Conservation (phyloP, 2,113 vertebrate genomes). For the Aptenodytes patagonicus region DNA sequence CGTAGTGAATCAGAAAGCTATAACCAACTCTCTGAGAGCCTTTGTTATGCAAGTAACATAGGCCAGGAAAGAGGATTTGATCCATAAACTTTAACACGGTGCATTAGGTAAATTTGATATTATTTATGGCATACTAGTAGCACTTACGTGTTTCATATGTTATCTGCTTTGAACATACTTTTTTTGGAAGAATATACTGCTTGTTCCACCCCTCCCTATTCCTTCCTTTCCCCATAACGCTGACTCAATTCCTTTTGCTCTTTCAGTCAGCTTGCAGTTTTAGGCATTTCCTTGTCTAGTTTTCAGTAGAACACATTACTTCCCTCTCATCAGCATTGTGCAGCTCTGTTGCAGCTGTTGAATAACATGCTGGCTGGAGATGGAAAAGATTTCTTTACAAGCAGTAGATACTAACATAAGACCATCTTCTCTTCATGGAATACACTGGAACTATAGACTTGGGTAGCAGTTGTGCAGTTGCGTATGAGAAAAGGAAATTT, state of each 20-base stretch:
- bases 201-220: slow-evolving; percentile 13
- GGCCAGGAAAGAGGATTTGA: neutral
- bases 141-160: neutral
- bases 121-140: neutral
- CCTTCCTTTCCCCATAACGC: slow-evolving; percentile 35
- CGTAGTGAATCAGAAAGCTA: neutral
- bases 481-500: neutral
- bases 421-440: neutral
- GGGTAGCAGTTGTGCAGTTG: neutral
- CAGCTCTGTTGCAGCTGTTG: neutral
- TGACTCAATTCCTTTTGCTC: slow-evolving; percentile 54
- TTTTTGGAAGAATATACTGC: neutral
- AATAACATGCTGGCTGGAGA: neutral
- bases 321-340: neutral
- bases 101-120: neutral
- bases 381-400: neutral
- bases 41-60: neutral
- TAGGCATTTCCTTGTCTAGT: slow-evolving; percentile 20
- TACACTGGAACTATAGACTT: neutral
- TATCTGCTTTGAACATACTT: neutral
- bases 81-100: slow-evolving; percentile 10
- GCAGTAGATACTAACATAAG: neutral
- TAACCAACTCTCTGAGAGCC: neutral
- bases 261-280: slow-evolving; percentile 35
- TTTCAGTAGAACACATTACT: neutral